Evolutionary conservation across 2,113 vertebrate species (phyloP), one percentile per base, ranked within the genome.

Genomic region (Pan paniscus): DNA sequence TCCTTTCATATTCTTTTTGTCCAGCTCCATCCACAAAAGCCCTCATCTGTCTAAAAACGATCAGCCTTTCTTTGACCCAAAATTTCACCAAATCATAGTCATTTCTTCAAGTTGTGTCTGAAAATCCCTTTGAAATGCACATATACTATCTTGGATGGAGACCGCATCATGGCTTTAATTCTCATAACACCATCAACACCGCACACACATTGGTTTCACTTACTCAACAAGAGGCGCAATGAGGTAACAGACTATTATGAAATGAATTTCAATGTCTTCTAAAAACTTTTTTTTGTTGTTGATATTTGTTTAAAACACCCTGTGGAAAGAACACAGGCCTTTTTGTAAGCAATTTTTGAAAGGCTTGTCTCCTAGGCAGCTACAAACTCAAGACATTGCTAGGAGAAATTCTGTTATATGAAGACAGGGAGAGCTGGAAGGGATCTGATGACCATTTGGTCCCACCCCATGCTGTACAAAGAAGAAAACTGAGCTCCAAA

Each of bases 381-480:
- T n/a, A n/a, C 43, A 88, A 96, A 97, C 92, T 84, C 30, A 91
- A 94, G 95, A 55, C 64, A 95, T 90, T 97, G 96, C 94, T 97
- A 97, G 96, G 92, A 96, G 94, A 97, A 87, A 82, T 61, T 93
- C 88, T 96, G 43, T 96, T 96, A 46, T 61, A 52, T 43, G 73
- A 87, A 86, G 57, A 92, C 9, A 5, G 46, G 38, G 52, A 64
- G 86, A 87, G 57, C 70, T 96, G 92, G 68, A 90, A 97, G 35
- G 73, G 14, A 59, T 92, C 52, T 48, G 32, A 25, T 38, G 57
- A 76, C 68, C 23, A 8, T 91, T 87, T 59, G 94, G 50, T 50
- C 64, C 50, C 68, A 18, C n/a, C 25, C 18, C 64, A 23, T 2
- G n/a, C 38, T 81, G 4, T 43, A 75, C 72, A 95, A 90, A 95